Evolutionary conservation across 2,888 invertebrate genomes (phyloP).

Genomic region (Diarsia rubi): DNA sequence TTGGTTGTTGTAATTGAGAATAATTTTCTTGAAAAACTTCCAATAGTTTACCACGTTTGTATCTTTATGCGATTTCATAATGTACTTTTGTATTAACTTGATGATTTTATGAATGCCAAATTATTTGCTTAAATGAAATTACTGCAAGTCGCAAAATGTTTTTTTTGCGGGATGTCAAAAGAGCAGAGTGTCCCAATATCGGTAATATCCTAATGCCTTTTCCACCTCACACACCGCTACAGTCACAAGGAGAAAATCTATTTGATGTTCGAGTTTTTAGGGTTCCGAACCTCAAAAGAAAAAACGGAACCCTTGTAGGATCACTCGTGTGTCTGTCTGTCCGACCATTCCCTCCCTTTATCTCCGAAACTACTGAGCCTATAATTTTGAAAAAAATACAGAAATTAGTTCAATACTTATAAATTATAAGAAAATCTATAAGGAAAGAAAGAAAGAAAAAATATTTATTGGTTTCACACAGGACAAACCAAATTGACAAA

Average conservation of each 20-base stretch:
- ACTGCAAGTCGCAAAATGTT: background rate
- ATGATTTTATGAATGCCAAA: background rate
- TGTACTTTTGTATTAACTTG: background rate
- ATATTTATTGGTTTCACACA: no score
- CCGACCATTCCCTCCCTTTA: no score
- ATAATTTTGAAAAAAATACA: no score
- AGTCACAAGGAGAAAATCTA: conserved; percentile 20
- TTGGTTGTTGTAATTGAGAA: conserved; percentile 3
- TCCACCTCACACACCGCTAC: background rate
- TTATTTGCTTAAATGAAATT: background rate
- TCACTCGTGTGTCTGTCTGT: no score
- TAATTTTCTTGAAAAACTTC: background rate
- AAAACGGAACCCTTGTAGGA: no score
- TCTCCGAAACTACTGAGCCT: no score
- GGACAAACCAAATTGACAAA: no score
- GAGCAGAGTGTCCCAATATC: background rate
- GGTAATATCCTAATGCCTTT: conserved; percentile 6
- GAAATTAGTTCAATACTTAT: no score
- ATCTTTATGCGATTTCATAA: background rate
- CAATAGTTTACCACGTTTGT: background rate
- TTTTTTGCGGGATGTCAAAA: background rate
- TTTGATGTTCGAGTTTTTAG: conserved; percentile 17
- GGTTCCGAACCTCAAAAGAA: conserved; percentile 25
- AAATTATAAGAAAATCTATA: no score
- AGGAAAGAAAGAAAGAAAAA: no score